Conservation (phyloP, 23 tunicate genomes). For the Halocynthia roretzi region DNA sequence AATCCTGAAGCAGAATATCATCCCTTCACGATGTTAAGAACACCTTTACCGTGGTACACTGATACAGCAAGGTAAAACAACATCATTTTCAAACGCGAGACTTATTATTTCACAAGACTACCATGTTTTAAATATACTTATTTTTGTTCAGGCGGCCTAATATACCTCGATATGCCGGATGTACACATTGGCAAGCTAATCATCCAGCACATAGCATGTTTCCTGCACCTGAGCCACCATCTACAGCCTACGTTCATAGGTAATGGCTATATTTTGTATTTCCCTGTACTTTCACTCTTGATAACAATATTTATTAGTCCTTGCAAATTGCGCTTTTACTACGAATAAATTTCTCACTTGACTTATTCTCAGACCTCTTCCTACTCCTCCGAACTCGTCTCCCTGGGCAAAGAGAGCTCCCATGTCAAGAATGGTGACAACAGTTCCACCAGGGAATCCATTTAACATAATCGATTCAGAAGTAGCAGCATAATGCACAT, state of each 20-base stretch:
- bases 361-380: conserved; percentile 38
- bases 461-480: conserved; percentile 53
- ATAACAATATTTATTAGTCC: no score
- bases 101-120: background rate
- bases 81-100: background rate
- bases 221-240: conserved; percentile 87
- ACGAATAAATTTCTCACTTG: no score
- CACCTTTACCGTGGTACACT: conserved; percentile 72
- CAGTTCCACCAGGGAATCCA: conserved; percentile 86
- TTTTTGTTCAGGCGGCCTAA: conserved; percentile 66
- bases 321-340: no score
- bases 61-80: conserved; percentile 68
- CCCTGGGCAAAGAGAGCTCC: conserved; percentile 75
- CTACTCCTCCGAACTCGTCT: conserved; percentile 75
- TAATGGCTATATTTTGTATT: background rate
- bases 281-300: no score
- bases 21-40: conserved; percentile 59
- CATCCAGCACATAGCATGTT: conserved; percentile 65
- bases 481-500: background rate
- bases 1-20: conserved; percentile 67
- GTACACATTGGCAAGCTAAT: conserved; percentile 65
- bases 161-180: conserved; percentile 78
- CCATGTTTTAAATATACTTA: background rate
- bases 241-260: conserved; percentile 83
- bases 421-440: conserved; percentile 87